Conservation (phyloP, 37 sponge, comb jelly and placozoan genomes). For the Crambe crambe region DNA sequence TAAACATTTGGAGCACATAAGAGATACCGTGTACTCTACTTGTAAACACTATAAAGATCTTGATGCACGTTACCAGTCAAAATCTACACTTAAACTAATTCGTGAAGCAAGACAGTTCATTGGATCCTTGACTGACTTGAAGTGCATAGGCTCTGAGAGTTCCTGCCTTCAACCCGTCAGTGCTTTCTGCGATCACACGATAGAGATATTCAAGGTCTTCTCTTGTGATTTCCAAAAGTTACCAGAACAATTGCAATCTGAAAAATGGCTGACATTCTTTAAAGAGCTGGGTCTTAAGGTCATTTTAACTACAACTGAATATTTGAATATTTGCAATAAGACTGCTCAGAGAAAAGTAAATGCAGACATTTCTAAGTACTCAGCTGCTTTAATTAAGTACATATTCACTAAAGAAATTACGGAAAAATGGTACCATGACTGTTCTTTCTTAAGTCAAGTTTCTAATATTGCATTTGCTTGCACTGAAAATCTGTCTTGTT, state of each 20-base stretch:
- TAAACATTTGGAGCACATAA: conserved; percentile 44
- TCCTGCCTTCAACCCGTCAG: not conserved
- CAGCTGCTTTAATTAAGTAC: not conserved
- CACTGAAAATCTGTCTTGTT: not conserved
- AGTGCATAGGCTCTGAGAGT: not conserved
- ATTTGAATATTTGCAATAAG: not conserved
- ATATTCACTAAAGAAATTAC: not conserved
- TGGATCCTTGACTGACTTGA: not conserved
- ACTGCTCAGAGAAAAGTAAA: not conserved
- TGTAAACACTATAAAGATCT: not conserved
- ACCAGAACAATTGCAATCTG: not conserved
- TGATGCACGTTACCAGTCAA: not conserved
- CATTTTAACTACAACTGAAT: not conserved
- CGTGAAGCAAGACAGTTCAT: not conserved
- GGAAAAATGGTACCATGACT: not conserved
- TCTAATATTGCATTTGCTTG: not conserved
- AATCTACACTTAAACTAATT: not conserved
- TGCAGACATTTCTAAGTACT: not conserved
- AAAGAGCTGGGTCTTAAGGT: not conserved
- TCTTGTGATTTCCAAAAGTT: not conserved
- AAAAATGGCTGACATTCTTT: not conserved
- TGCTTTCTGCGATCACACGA: not conserved
- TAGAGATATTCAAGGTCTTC: not conserved
- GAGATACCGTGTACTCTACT: conserved; percentile 24
- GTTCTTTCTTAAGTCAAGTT: not conserved